phyloP scores from a whole-genome alignment of 1,140 invertebrate genomes.

The Thereuonema tuberculata region DNA sequence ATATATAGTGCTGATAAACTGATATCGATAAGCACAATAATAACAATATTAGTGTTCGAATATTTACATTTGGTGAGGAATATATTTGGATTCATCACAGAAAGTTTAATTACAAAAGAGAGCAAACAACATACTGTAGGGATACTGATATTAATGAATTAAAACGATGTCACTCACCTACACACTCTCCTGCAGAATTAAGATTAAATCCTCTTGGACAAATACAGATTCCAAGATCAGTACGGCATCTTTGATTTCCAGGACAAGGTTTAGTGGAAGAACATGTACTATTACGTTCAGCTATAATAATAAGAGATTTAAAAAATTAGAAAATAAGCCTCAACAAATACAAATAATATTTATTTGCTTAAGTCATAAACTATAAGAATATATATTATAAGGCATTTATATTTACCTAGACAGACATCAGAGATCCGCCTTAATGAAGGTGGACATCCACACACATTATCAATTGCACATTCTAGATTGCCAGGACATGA shows the following conservation, averaged over 20 bases:
- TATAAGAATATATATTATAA: no score
- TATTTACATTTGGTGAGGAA: no score
- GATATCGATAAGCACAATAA: no score
- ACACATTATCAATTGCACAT: constrained; percentile 19
- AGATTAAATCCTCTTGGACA: constrained; percentile 7
- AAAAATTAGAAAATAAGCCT: not conserved
- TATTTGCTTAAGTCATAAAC: no score
- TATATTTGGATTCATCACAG: no score
- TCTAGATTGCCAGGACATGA: constrained; percentile 24
- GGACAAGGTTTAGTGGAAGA: not conserved
- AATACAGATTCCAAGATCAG: constrained; percentile 27
- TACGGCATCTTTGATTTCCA: not conserved
- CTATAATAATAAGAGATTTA: not conserved
- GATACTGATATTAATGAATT: no score
- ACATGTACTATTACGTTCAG: not conserved
- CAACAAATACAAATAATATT: no score
- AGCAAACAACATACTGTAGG: no score
- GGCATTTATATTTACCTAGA: not conserved
- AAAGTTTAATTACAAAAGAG: no score
- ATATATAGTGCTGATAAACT: no score
- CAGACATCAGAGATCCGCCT: not conserved
- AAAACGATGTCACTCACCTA: not conserved
- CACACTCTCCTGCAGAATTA: constrained; percentile 8
- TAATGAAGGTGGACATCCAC: constrained; percentile 21
- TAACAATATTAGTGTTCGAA: no score